A percentile compares a stretch with the other conserved stretches of the same genome.
Evolutionary conservation across 2,113 vertebrate genomes (phyloP).

Genomic region (Sphyrna mokarran): DNA sequence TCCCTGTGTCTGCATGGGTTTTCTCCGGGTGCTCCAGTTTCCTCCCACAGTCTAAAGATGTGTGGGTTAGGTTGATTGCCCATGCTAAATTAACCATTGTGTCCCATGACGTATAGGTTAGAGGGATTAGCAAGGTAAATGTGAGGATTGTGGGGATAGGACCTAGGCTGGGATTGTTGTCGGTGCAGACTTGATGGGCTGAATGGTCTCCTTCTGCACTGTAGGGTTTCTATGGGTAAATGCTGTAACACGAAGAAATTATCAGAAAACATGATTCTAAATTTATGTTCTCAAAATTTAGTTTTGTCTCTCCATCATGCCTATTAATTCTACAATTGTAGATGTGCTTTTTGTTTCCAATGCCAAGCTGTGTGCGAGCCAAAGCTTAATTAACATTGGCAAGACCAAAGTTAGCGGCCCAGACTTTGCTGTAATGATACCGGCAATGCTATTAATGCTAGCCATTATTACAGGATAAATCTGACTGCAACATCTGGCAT

Average conservation of each 20-base stretch:
- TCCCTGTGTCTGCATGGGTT: no score
- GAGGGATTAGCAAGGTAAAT: no score
- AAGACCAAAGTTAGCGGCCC: neutral
- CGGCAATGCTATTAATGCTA: neutral
- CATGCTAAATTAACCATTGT: no score
- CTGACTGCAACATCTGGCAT: neutral
- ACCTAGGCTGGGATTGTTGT: no score
- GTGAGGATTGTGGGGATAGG: no score
- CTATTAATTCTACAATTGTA: neutral
- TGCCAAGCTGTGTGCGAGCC: neutral
- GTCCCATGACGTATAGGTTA: no score
- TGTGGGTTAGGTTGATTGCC: no score
- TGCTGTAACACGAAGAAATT: neutral
- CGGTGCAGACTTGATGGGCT: no score
- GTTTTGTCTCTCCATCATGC: neutral
- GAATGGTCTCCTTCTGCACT: no score
- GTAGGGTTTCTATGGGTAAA: no score
- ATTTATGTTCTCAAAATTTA: neutral
- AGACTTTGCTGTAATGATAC: neutral
- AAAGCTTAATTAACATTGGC: neutral
- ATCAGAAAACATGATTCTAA: neutral
- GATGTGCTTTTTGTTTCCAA: neutral
- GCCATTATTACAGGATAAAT: neutral
- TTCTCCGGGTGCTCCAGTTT: no score
- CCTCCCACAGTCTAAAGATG: no score